phyloP scores from a whole-genome alignment of 2,113 vertebrate genomes.

The Bubo scandiacus region DNA sequence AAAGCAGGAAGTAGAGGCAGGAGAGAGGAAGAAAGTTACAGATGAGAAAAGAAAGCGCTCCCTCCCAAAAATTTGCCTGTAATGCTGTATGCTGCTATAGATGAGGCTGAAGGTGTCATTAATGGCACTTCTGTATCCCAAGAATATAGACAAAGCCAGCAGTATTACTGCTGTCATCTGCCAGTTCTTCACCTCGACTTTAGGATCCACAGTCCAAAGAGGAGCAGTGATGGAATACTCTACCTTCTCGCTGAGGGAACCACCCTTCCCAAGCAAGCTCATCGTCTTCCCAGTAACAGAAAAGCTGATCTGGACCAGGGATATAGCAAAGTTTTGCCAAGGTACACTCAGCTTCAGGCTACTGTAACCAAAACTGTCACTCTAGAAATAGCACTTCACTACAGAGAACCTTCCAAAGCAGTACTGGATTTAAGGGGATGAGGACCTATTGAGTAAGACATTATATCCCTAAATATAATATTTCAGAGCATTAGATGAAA shows the following conservation, averaged over 20 bases:
- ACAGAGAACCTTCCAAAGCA: fast-evolving
- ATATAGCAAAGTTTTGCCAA: fast-evolving
- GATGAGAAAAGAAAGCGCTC: neutral
- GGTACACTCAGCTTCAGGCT: neutral
- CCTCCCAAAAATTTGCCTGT: fast-evolving
- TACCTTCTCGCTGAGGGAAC: fast-evolving
- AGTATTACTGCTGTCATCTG: neutral
- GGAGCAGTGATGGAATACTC: fast-evolving
- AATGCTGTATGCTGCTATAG: neutral
- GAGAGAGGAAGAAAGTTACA: conserved; percentile 24
- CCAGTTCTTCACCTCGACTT: neutral
- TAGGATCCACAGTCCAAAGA: neutral
- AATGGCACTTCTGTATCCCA: fast-evolving
- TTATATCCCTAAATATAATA: fast-evolving
- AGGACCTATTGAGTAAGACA: fast-evolving
- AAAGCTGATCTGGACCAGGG: neutral
- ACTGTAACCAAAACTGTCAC: neutral
- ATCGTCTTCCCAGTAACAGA: fast-evolving
- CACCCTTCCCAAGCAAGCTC: neutral
- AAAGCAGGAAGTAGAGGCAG: conserved; percentile 58
- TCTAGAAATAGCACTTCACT: fast-evolving
- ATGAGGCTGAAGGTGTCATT: neutral
- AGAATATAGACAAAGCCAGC: fast-evolving
- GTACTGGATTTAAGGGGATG: neutral
- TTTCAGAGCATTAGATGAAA: neutral